Conservation (phyloP, 2,888 invertebrate genomes). For the Trachelus iudaicus region DNA sequence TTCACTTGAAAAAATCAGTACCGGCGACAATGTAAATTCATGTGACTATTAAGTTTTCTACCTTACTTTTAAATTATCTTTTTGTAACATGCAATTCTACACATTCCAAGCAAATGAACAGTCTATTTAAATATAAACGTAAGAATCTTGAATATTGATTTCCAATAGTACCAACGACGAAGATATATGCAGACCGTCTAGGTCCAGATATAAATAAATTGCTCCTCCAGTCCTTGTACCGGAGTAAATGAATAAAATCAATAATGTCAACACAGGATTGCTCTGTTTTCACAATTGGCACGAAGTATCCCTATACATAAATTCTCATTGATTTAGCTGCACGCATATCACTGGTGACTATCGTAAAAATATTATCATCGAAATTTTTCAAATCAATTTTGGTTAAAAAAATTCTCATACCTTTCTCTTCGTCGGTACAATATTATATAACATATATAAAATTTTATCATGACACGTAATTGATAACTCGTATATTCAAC, state of each 20-base stretch:
- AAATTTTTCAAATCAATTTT: not conserved
- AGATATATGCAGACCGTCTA: not conserved
- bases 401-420: too few species aligned
- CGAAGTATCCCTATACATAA: not conserved
- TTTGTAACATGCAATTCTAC: not conserved
- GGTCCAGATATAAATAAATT: not conserved
- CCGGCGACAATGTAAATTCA: too few species aligned
- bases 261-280: not conserved
- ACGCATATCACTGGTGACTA: not conserved
- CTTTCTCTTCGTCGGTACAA: too few species aligned
- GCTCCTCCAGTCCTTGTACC: not conserved
- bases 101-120: not conserved
- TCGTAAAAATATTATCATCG: not conserved
- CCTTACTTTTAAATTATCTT: not conserved
- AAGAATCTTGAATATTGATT: not conserved
- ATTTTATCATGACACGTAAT: too few species aligned
- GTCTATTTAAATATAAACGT: not conserved
- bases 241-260: not conserved
- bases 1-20: not conserved
- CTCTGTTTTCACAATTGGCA: not conserved
- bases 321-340: not conserved
- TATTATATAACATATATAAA: too few species aligned
- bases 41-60: too few species aligned
- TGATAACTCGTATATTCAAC: too few species aligned
- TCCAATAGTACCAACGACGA: not conserved